Base-by-base conservation (phyloP, 1,140 invertebrate species). In the Drosophila teissieri region DNA sequence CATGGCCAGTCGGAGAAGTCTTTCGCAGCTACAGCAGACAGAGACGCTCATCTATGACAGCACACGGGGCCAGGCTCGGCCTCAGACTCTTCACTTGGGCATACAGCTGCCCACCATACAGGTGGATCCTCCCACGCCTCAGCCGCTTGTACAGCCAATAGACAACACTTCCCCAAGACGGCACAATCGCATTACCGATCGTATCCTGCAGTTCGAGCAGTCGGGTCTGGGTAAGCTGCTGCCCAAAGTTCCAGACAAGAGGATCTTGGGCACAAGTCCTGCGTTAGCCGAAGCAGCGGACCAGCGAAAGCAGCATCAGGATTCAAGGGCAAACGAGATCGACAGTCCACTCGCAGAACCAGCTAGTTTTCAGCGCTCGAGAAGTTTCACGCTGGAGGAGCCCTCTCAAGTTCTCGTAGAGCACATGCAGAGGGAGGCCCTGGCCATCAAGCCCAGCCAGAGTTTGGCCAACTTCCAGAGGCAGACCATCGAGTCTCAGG, bases 391-490 rank as follows among this genome's bases (percentile, higher is more conserved):
- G 1, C 75, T 95, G 40, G 94, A 95, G 0, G 90, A 93, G 42
- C 95, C 95, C 7, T 95, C 95, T 73, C 94, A 94, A 3, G 93
- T 94, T 34, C 86, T 95, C n/a, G 76, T 95, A 5, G 94, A 94
- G 14, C 93, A 94, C 55, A 92, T 94, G 73, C 56, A 74, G 4
- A 75, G 84, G 10, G 46, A 73, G 14, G 61, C 27, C n/a, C 48
- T 34, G 24, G 48, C 27, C 1, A 8, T 51, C 4, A 51, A 11
- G 8, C 48, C 48, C 27, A 51, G 69, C 34, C 22, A 56, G 3
- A 42, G 46, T 14, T 52, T 78, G 36, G 72, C 67, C 1, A 54
- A 62, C 22, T 42, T 84, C 31, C 79, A 88, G 17, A 78, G 69
- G 3, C 86, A 90, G 31, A 91, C 90, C 4, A 52, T 91, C 2